phyloP scores from a whole-genome alignment of 2,888 invertebrate genomes.

The Tipula lateralis region DNA sequence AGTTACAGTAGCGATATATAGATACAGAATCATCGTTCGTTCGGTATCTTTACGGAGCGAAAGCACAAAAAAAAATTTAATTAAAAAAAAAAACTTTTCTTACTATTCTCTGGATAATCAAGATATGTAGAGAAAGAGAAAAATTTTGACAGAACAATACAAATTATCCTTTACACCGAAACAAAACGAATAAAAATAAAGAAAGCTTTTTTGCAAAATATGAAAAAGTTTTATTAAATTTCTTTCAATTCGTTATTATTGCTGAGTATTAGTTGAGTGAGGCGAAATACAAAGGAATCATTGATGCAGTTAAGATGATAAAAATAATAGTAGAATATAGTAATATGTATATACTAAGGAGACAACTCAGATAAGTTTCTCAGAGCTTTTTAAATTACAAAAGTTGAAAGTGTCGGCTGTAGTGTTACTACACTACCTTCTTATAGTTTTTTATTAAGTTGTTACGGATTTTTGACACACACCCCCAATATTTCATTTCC shows the following conservation, averaged over 20 bases:
- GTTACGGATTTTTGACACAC: neutral
- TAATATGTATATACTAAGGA: neutral
- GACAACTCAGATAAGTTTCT: neutral
- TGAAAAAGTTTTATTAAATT: neutral
- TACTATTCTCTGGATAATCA: conserved; percentile 24
- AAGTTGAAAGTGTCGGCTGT: neutral
- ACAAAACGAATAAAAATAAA: neutral
- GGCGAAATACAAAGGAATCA: neutral
- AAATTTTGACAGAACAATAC: conserved; percentile 11
- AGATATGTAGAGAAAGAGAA: neutral
- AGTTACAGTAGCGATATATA: neutral
- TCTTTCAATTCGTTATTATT: neutral
- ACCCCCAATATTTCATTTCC: neutral
- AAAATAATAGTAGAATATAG: neutral
- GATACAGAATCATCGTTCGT: neutral
- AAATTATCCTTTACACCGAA: conserved; percentile 15
- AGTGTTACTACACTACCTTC: neutral
- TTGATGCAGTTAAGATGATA: neutral
- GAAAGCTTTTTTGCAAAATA: neutral
- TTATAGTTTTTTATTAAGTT: neutral
- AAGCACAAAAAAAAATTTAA: neutral
- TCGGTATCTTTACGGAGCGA: neutral
- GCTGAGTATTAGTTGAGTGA: neutral
- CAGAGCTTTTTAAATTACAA: neutral
- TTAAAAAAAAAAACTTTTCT: neutral